Conservation (phyloP, 2,888 invertebrate genomes). For the Drosophila lutescens region DNA sequence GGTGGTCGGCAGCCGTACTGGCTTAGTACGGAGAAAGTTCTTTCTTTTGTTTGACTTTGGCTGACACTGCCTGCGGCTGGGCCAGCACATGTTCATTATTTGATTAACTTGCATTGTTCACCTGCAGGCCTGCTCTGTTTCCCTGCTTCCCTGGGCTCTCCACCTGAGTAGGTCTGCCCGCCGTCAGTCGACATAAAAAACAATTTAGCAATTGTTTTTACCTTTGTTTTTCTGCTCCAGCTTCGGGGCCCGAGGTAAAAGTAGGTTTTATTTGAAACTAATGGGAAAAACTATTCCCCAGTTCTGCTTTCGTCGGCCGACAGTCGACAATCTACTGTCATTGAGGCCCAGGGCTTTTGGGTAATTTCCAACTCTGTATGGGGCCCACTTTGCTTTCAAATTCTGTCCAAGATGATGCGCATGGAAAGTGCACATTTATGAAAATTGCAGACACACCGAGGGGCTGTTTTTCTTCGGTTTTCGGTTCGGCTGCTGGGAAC, state of each 20-base stretch:
- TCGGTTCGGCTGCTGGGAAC: conserved; percentile 20
- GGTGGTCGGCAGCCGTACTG: conserved; percentile 22
- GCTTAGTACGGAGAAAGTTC: conserved; percentile 66
- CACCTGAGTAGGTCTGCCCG: no score
- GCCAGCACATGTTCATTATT: conserved; percentile 73
- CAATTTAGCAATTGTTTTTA: conserved; percentile 64
- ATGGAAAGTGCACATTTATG: conserved; percentile 68
- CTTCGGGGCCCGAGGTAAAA: conserved; percentile 58
- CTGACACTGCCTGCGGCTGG: conserved; percentile 42
- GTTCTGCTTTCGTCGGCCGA: conserved; percentile 11
- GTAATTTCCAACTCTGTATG: conserved; percentile 39
- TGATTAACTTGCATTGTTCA: conserved; percentile 76
- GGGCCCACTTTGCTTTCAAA: conserved; percentile 47
- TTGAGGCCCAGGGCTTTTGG: conserved; percentile 44
- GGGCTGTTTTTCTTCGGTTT: conserved; percentile 18
- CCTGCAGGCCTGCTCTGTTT: conserved; percentile 49
- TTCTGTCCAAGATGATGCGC: conserved; percentile 60
- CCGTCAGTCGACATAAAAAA: conserved; percentile 51
- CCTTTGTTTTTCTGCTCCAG: conserved; percentile 42
- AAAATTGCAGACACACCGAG: conserved; percentile 57
- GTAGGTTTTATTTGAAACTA: conserved; percentile 70
- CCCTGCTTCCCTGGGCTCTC: conserved; percentile 32
- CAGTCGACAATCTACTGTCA: conserved; percentile 37
- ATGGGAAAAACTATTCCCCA: conserved; percentile 65
- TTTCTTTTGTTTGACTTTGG: conserved; percentile 61